Conservation (phyloP, 2,888 invertebrate species). For the Eristalis arbustorum region DNA sequence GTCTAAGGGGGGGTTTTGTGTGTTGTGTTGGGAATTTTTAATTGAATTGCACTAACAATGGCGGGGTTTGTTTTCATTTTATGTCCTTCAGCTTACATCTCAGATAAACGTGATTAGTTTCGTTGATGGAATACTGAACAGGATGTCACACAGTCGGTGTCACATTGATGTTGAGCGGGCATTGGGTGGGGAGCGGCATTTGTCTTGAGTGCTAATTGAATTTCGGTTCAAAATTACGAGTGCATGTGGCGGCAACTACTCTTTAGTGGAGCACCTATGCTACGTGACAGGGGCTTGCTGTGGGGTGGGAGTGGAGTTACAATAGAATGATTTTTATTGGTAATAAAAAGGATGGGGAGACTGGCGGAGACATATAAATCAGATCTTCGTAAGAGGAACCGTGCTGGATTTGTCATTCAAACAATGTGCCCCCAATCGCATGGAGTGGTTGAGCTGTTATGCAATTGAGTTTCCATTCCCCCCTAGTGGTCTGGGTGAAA, state of each 20-base stretch:
- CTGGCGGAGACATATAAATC: neutral
- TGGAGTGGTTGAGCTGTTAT: neutral
- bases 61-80: constrained; percentile 9
- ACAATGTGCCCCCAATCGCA: neutral
- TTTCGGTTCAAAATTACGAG: neutral
- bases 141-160: constrained; percentile 40
- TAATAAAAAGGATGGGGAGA: neutral
- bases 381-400: neutral
- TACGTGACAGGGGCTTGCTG: neutral
- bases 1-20: neutral
- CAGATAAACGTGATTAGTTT: constrained; percentile 57
- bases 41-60: constrained; percentile 59
- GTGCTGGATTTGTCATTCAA: neutral
- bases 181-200: neutral
- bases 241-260: neutral
- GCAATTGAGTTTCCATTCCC: no score
- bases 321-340: neutral
- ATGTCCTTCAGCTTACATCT: neutral
- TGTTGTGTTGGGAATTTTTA: constrained; percentile 52
- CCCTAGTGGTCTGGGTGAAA: no score
- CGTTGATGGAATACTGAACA: constrained; percentile 47
- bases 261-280: neutral
- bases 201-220: neutral
- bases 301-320: neutral
- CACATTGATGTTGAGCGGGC: constrained; percentile 1